A percentile compares a stretch with the other conserved stretches of the same genome.
These are phyloP conservation scores for Puntigrus tetrazona DNA, from an alignment of 2,113 vertebrate genomes.

Conservation along the genomic window DNA sequence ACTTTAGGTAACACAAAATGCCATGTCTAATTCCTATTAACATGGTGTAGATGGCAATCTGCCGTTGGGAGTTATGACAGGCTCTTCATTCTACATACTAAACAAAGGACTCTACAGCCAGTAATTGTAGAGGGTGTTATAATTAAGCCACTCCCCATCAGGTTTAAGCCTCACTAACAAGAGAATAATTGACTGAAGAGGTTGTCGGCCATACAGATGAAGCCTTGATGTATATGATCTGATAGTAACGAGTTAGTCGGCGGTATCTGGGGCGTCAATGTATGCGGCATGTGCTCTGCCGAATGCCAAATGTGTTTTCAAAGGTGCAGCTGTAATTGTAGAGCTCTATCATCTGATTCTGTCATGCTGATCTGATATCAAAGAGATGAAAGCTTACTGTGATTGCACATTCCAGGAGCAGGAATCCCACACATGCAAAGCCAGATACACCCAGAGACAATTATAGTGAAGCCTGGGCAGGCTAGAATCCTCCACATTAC, in stretches of 20 bases:
- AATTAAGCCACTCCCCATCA: conserved; percentile 30
- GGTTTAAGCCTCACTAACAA: neutral
- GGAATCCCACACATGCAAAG: conserved; percentile 16
- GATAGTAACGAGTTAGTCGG: conserved; percentile 15
- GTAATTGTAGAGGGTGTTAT: neutral
- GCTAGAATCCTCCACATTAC: neutral
- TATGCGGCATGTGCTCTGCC: conserved; percentile 38
- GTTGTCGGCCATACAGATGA: neutral
- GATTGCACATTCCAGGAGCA: conserved; percentile 2
- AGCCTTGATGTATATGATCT: conserved; percentile 9
- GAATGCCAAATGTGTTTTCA: conserved; percentile 40
- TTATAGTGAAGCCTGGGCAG: neutral
- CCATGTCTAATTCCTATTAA: conserved; percentile 33
- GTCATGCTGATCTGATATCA: conserved; percentile 33
- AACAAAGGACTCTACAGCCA: too few species aligned
- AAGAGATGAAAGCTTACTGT: conserved; percentile 23
- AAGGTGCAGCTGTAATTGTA: conserved; percentile 9
- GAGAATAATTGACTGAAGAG: conserved; percentile 27
- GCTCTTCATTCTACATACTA: conserved; percentile 4
- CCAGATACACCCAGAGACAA: neutral
- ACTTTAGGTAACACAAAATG: conserved; percentile 26
- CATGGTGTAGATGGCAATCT: conserved; percentile 33
- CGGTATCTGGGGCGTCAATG: conserved; percentile 30
- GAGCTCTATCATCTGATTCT: conserved; percentile 17
- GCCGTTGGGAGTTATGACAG: neutral